Base-by-base conservation (phyloP, 1,140 invertebrate genomes). In the Solen grandis region DNA sequence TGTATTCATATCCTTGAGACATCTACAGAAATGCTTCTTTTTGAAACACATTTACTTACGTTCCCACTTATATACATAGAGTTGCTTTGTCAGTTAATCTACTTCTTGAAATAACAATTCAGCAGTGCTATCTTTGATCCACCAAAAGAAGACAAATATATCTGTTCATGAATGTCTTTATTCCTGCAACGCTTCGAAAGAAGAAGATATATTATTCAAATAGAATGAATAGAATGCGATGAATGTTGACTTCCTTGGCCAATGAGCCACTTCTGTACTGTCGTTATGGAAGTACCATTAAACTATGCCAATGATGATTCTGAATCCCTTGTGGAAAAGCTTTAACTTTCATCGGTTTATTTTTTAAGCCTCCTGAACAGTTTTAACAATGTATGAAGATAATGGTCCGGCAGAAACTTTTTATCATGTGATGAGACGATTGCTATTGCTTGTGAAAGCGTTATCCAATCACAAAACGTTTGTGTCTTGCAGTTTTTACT, bases 351-450 rank as follows among this genome's bases (percentile, higher is more conserved):
- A 19, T 27, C 38, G 35, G 14, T 22, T 2, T 33, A 14, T 35
- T 35, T 5, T 68, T 69, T 69, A 69, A 52, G 35, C 46, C 31
- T 27, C 41, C 41, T 80, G 69, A 29, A 81, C 68, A 8, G 36
- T 14, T 10, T 55, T 13, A 0, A 81, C 70, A 36, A 76, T 31
- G 46, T 59, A 76, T 33, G 25, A 63, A 38, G 29, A 35, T 41
- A 69, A 60, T 25, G 31, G 68, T 69, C 33, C n/a, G 8, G 52
- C 36, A n/a, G 76, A 31, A 4, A 70, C 75, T 46, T 62, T 59
- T n/a, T n/a, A 35, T 36, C 31, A 69, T 75, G 70, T 35, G 80
- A 72, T 69, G 41, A 76, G 5, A 70, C 76, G n/a, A 60, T 41
- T 55, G 35, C 72, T 57, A 68, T 52, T 1, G 69, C 65, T 69